A percentile compares a stretch with the other conserved stretches of the same genome.
Conservation (phyloP, 1,140 invertebrate genomes). For the Mamestra configurata region DNA sequence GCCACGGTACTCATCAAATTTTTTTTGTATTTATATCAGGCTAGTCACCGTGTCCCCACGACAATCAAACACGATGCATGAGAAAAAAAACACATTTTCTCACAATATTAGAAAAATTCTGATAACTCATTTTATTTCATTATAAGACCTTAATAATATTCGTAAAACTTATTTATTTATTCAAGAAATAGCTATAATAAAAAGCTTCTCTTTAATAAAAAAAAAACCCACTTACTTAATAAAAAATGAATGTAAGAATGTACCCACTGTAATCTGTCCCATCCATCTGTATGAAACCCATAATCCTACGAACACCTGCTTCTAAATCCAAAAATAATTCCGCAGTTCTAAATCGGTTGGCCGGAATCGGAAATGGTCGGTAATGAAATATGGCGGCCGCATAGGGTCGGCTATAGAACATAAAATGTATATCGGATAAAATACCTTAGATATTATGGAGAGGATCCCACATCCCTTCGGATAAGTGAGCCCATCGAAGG, state of each 20-base stretch:
- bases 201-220: too few species aligned
- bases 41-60: too few species aligned
- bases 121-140: too few species aligned
- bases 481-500: neutral
- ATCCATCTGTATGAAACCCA: neutral
- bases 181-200: too few species aligned
- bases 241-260: neutral
- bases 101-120: too few species aligned
- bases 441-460: slow-evolving; percentile 22
- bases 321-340: slow-evolving; percentile 41
- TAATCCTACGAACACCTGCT: slow-evolving; percentile 25
- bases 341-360: slow-evolving; percentile 10
- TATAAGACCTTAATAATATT: too few species aligned
- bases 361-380: slow-evolving; percentile 18
- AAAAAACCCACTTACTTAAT: too few species aligned
- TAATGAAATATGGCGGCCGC: slow-evolving; percentile 40
- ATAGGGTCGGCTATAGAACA: slow-evolving; percentile 22
- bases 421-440: slow-evolving; percentile 25
- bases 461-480: neutral
- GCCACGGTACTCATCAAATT: too few species aligned
- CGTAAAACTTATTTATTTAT: too few species aligned
- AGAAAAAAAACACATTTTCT: too few species aligned
- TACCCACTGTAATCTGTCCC: neutral
- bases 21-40: too few species aligned
- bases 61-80: too few species aligned